phyloP scores from a whole-genome alignment of 2,797 vertebrate species.

The Tachyglossus aculeatus region DNA sequence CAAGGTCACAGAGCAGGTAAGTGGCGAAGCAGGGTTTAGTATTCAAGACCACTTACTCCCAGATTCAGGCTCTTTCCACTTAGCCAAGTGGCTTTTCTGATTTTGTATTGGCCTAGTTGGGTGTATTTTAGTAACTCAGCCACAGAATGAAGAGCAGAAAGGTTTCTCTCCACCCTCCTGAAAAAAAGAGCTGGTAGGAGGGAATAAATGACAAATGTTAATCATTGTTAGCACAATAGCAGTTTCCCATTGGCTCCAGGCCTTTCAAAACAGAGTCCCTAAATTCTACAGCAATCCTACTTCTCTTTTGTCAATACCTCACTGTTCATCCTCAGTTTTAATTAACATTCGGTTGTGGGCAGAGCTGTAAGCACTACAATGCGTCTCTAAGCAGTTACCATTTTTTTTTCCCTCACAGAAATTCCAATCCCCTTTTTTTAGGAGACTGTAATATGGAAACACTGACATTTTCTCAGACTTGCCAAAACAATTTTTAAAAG shows the following conservation, averaged over 20 bases:
- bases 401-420: not conserved
- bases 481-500: not conserved
- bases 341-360: not conserved
- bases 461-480: constrained; percentile 10
- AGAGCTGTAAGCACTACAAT: not conserved
- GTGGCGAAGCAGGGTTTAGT: no score
- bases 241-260: not conserved
- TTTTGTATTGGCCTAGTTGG: not conserved
- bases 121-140: not conserved
- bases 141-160: not conserved
- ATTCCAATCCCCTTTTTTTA: not conserved
- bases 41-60: no score
- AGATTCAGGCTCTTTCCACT: no score
- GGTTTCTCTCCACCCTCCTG: not conserved
- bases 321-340: not conserved
- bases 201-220: not conserved
- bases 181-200: not conserved
- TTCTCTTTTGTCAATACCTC: not conserved
- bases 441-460: not conserved
- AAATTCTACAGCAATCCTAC: not conserved
- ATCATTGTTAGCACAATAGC: not conserved
- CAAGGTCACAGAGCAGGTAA: no score
- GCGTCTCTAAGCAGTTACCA: not conserved
- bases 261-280: not conserved
- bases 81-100: no score